phyloP scores from a whole-genome alignment of 2,888 invertebrate genomes.

The Caenorhabditis sp. region DNA sequence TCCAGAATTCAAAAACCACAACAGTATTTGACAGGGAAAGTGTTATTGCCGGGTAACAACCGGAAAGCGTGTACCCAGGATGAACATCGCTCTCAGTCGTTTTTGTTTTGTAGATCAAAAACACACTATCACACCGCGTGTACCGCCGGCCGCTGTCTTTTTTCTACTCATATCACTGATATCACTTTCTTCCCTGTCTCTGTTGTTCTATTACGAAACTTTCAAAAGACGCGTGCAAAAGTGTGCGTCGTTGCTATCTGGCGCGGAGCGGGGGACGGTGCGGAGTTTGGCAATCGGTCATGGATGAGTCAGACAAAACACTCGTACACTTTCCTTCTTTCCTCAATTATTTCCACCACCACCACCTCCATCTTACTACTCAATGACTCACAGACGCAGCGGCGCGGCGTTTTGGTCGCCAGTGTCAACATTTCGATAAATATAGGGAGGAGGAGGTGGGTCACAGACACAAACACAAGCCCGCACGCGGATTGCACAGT shows the following conservation, averaged over 20 bases:
- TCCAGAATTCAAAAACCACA: too few relatives aligned
- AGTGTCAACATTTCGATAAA: conserved; percentile 53
- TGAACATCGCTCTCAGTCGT: too few relatives aligned
- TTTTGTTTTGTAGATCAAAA: conserved; percentile 33
- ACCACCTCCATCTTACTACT: conserved; percentile 9
- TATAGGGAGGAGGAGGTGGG: too few relatives aligned
- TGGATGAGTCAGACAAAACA: conserved; percentile 44
- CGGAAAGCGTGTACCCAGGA: background rate
- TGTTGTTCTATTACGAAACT: conserved; percentile 25
- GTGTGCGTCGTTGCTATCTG: background rate
- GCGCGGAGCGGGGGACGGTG: too few relatives aligned
- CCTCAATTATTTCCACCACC: conserved; percentile 25
- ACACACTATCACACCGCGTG: conserved; percentile 28
- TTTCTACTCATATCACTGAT: conserved; percentile 36
- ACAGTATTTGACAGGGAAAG: too few relatives aligned
- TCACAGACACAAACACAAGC: conserved; percentile 16
- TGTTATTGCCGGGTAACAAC: background rate
- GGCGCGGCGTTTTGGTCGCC: conserved; percentile 48
- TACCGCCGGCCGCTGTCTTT: too few relatives aligned
- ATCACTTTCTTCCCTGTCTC: conserved; percentile 23
- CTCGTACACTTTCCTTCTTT: background rate
- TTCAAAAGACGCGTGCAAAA: conserved; percentile 14
- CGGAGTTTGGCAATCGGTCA: conserved; percentile 25
- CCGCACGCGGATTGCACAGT: conserved; percentile 26
- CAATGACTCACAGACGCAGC: conserved; percentile 51